These are phyloP conservation scores for Congeria kusceri DNA, from an alignment of 2,888 invertebrate species.

Conservation along the genomic window DNA sequence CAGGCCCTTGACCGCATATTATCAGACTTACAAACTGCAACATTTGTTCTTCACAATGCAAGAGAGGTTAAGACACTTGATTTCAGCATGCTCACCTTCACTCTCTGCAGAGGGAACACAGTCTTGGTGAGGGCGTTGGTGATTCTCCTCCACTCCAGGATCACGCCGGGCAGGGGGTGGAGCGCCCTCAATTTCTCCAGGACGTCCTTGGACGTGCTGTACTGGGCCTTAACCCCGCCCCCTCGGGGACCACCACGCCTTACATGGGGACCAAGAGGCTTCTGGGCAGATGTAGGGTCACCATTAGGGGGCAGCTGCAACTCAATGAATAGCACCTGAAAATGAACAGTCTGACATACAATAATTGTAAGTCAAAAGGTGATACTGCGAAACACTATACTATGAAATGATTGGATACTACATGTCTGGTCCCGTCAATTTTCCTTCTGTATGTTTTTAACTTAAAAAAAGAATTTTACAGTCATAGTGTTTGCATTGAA, in stretches of 20 bases:
- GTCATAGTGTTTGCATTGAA: too few species aligned
- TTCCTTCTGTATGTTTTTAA: too few species aligned
- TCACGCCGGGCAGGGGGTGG: constrained; percentile 91
- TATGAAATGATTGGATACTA: too few species aligned
- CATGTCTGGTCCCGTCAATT: too few species aligned
- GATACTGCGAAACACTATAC: too few species aligned
- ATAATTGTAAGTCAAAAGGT: too few species aligned
- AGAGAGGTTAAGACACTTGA: too few species aligned
- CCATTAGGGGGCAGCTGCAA: constrained; percentile 83
- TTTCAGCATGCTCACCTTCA: too few species aligned
- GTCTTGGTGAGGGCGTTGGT: constrained; percentile 91
- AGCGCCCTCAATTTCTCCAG: constrained; percentile 88
- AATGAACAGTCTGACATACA: neutral
- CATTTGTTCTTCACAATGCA: too few species aligned
- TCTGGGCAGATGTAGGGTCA: constrained; percentile 70
- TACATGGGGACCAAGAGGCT: constrained; percentile 66
- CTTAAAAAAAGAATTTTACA: too few species aligned
- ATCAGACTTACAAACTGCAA: too few species aligned
- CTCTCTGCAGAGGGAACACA: constrained; percentile 84
- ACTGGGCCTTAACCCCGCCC: constrained; percentile 68
- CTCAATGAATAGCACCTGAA: constrained; percentile 85
- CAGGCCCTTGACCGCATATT: too few species aligned
- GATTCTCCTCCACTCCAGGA: constrained; percentile 94
- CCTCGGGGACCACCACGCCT: constrained; percentile 48
- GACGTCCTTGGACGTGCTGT: constrained; percentile 91